Percentiles rank a stretch among this genome's conserved stretches.
Evolutionary conservation across 92 coral and sea anemone species (phyloP).

Genomic region (Plumapathes pennacea): DNA sequence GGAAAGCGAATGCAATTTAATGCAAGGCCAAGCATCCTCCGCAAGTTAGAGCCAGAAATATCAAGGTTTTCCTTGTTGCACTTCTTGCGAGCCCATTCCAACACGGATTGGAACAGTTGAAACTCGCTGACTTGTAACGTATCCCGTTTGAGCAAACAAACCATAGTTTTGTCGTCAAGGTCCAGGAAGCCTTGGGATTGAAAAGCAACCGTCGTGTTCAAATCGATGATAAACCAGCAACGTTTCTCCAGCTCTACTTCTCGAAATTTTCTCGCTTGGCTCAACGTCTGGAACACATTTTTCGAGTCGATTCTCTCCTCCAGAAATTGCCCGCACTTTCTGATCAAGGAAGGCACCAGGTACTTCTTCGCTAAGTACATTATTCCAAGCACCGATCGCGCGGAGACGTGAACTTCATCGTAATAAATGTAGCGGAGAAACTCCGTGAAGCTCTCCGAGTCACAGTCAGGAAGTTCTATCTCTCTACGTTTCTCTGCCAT

Average conservation of each 20-base stretch:
- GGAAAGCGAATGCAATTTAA: slow-evolving; percentile 56
- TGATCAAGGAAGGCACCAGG: slow-evolving; percentile 56
- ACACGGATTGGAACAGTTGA: slow-evolving; percentile 48
- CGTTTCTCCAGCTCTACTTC: slow-evolving; percentile 54
- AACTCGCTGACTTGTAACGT: slow-evolving; percentile 46
- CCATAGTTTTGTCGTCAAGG: slow-evolving; percentile 32
- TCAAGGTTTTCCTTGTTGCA: slow-evolving; percentile 36
- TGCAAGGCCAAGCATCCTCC: slow-evolving; percentile 58
- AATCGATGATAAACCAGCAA: slow-evolving; percentile 65
- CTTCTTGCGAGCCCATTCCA: slow-evolving; percentile 56
- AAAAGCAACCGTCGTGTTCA: slow-evolving; percentile 34
- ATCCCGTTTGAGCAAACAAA: slow-evolving; percentile 44
- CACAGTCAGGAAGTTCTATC: slow-evolving; percentile 57
- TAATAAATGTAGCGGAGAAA: slow-evolving; percentile 69
- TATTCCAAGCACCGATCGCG: slow-evolving; percentile 55
- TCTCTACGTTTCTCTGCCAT: slow-evolving; percentile 46
- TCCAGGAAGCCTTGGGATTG: slow-evolving; percentile 49
- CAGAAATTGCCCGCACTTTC: slow-evolving; percentile 58
- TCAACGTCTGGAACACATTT: slow-evolving; percentile 61
- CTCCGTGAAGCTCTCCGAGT: slow-evolving; percentile 63
- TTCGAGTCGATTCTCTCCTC: slow-evolving; percentile 54
- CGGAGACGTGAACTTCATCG: slow-evolving; percentile 57
- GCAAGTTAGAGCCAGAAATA: slow-evolving; percentile 39
- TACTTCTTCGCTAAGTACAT: slow-evolving; percentile 79
- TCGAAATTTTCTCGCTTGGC: slow-evolving; percentile 56